phyloP scores from a whole-genome alignment of 2,888 invertebrate genomes.

The Tetragonisca angustula region DNA sequence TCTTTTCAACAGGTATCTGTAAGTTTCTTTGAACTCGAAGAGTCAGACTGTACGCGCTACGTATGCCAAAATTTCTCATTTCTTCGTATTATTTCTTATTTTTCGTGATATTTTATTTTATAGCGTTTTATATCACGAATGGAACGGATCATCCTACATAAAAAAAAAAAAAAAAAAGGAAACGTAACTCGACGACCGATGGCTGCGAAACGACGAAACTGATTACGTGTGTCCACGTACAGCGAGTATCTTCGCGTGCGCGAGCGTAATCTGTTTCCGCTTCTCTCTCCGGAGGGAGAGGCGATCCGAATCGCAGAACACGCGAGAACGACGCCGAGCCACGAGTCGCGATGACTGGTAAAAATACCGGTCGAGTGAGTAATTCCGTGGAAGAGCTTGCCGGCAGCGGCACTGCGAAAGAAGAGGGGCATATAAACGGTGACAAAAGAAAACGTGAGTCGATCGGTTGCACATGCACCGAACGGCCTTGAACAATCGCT shows the following conservation, averaged over 20 bases:
- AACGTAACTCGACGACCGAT: too few relatives aligned
- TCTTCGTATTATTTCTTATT: too few relatives aligned
- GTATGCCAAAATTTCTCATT: too few relatives aligned
- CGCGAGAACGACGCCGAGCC: slow-evolving; percentile 5
- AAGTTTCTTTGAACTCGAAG: too few relatives aligned
- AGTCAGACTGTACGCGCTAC: too few relatives aligned
- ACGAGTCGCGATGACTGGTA: slow-evolving; percentile 52
- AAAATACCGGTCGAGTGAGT: slow-evolving; percentile 65
- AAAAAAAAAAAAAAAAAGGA: too few relatives aligned
- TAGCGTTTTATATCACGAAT: too few relatives aligned
- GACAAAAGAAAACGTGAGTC: slow-evolving; percentile 56
- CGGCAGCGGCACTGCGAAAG: slow-evolving; percentile 24
- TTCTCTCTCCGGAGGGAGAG: not conserved
- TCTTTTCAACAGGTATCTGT: too few relatives aligned
- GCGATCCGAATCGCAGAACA: not conserved
- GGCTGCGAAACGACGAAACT: not conserved
- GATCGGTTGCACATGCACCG: slow-evolving; percentile 54
- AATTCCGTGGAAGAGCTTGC: slow-evolving; percentile 50
- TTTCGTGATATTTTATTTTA: too few relatives aligned
- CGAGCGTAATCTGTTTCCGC: slow-evolving; percentile 12
- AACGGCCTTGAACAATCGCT: slow-evolving; percentile 47
- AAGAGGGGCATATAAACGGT: slow-evolving; percentile 40
- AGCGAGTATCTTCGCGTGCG: not conserved
- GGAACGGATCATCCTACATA: too few relatives aligned
- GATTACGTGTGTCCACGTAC: not conserved